Percentiles rank a stretch among this genome's conserved stretches.
Evolutionary conservation across 2,113 vertebrate genomes (phyloP).

Genomic region (Trochalopteron elliotii): DNA sequence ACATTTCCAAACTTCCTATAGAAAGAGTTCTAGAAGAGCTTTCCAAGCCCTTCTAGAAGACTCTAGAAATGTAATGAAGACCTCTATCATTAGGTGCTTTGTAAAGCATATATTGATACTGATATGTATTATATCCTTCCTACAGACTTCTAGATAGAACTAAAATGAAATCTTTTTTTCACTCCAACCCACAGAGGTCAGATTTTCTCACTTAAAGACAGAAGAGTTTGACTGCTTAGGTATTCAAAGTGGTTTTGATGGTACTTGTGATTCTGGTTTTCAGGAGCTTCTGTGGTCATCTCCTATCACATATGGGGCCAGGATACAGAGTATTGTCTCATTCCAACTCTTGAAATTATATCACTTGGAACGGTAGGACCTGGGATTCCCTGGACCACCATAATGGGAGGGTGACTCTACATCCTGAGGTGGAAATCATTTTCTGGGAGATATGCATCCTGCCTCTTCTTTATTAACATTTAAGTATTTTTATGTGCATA

Average conservation of each 20-base stretch:
- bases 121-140: neutral
- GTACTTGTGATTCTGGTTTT: neutral
- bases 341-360: neutral
- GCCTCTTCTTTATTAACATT: neutral
- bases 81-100: neutral
- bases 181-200: neutral
- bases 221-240: neutral
- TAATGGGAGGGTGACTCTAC: neutral
- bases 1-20: neutral
- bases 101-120: neutral
- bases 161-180: neutral
- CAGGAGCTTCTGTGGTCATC: neutral
- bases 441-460: neutral
- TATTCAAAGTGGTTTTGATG: neutral
- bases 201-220: neutral
- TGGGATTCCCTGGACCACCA: neutral
- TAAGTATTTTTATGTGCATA: neutral
- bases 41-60: neutral
- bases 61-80: neutral
- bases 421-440: fast-evolving
- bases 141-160: neutral
- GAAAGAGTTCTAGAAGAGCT: neutral
- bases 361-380: neutral
- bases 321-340: neutral
- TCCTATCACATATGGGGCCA: neutral